Conservation (phyloP, 2,113 vertebrate species). For the Saccopteryx bilineata region DNA sequence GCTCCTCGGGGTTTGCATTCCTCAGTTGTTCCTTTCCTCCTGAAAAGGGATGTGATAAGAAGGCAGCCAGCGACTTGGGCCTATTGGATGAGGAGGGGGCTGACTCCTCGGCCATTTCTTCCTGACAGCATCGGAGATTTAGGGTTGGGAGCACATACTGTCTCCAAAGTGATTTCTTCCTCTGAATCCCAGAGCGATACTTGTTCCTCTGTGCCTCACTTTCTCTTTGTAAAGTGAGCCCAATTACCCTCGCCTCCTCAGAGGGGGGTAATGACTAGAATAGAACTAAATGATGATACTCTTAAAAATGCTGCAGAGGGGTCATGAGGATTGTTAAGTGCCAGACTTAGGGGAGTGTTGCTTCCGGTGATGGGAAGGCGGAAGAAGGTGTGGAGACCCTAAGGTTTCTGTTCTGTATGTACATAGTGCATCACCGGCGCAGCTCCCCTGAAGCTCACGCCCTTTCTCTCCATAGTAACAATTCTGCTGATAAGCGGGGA, state of each 20-base stretch:
- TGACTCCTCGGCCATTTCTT: background rate
- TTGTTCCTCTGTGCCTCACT: conserved; percentile 5
- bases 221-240: conserved; percentile 35
- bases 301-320: background rate
- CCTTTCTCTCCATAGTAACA: background rate
- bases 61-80: background rate
- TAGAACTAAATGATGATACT: background rate
- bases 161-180: background rate
- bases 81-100: too few species aligned
- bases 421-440: background rate
- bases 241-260: background rate
- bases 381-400: background rate
- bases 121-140: background rate
- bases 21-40: background rate
- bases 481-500: background rate
- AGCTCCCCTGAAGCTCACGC: background rate
- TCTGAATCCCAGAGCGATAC: background rate
- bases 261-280: background rate
- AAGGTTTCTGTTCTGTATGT: background rate
- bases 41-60: background rate
- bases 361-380: background rate
- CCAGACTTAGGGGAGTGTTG: background rate
- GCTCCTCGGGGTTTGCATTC: background rate
- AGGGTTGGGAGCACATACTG: background rate
- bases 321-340: background rate